A percentile compares a stretch with the other conserved stretches of the same genome.
phyloP scores from a whole-genome alignment of 2,888 invertebrate species.

The Cactoblastis cactorum region DNA sequence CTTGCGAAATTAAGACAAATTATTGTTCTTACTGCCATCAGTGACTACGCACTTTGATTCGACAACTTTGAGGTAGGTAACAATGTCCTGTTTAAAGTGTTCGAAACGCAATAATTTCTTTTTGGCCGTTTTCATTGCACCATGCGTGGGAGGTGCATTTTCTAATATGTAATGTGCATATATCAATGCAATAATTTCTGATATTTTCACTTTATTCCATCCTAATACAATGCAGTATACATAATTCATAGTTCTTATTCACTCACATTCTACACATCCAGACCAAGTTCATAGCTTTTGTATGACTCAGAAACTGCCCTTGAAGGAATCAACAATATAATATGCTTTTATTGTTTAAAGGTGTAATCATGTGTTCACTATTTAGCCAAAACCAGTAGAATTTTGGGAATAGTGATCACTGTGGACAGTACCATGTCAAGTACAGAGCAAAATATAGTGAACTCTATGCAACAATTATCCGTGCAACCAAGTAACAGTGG shows the following conservation, averaged over 20 bases:
- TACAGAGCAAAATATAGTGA: constrained; percentile 74
- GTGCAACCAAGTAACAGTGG: constrained; percentile 69
- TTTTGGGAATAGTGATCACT: constrained; percentile 39
- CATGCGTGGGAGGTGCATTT: constrained; percentile 65
- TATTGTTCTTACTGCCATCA: constrained; percentile 9
- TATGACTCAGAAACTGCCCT: constrained; percentile 20
- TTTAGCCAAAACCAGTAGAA: constrained; percentile 39
- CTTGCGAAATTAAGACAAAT: constrained; percentile 3
- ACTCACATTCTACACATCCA: not conserved
- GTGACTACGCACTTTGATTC: constrained; percentile 30
- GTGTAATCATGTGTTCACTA: constrained; percentile 55
- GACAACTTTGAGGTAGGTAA: constrained; percentile 47
- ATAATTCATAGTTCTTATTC: too few relatives aligned
- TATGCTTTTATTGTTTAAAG: constrained; percentile 41
- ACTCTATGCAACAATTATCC: constrained; percentile 75
- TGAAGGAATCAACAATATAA: constrained; percentile 24
- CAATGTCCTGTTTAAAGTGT: constrained; percentile 25
- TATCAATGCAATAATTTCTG: not conserved
- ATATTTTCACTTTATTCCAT: not conserved
- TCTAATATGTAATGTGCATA: not conserved
- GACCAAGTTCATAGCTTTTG: constrained; percentile 4
- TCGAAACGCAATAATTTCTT: constrained; percentile 34
- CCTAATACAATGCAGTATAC: not conserved
- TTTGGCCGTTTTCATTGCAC: constrained; percentile 46
- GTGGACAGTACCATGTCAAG: constrained; percentile 74